phyloP scores from a whole-genome alignment of 2,888 invertebrate genomes.

The Ceraclea dissimilis region DNA sequence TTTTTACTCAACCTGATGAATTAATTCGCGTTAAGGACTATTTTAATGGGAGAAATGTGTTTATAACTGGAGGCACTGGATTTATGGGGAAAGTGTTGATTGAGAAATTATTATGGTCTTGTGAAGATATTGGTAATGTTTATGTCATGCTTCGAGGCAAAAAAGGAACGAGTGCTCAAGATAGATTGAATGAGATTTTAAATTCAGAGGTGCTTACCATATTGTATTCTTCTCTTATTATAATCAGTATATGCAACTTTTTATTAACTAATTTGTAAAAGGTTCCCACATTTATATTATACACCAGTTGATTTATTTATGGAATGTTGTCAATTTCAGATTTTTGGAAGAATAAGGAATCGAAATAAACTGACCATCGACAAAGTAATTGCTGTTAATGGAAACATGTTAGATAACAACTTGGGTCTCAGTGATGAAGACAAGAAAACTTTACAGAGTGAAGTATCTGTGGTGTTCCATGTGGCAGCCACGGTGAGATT shows the following conservation, averaged over 20 bases:
- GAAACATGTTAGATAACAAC: conserved; percentile 21
- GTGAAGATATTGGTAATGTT: conserved; percentile 58
- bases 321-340: no score
- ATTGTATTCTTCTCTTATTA: no score
- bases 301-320: no score
- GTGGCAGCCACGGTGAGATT: conserved; percentile 27
- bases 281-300: no score
- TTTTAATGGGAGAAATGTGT: conserved; percentile 54
- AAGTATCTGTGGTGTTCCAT: conserved; percentile 25
- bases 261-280: no score
- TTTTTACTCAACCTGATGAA: not conserved
- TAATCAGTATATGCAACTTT: no score
- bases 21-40: conserved; percentile 45
- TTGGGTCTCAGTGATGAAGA: conserved; percentile 24
- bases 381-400: conserved; percentile 25
- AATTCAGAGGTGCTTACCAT: conserved; percentile 23
- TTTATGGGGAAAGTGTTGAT: conserved; percentile 75
- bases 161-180: conserved; percentile 50
- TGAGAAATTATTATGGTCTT: conserved; percentile 66
- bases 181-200: conserved; percentile 52
- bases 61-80: conserved; percentile 69
- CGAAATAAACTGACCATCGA: conserved; percentile 19
- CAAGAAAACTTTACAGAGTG: conserved; percentile 21
- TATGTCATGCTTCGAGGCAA: conserved; percentile 62
- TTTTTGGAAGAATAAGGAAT: conserved; percentile 23